Evolutionary conservation across 2,797 vertebrate species (phyloP).

Genomic region (Calcarius lapponicus): DNA sequence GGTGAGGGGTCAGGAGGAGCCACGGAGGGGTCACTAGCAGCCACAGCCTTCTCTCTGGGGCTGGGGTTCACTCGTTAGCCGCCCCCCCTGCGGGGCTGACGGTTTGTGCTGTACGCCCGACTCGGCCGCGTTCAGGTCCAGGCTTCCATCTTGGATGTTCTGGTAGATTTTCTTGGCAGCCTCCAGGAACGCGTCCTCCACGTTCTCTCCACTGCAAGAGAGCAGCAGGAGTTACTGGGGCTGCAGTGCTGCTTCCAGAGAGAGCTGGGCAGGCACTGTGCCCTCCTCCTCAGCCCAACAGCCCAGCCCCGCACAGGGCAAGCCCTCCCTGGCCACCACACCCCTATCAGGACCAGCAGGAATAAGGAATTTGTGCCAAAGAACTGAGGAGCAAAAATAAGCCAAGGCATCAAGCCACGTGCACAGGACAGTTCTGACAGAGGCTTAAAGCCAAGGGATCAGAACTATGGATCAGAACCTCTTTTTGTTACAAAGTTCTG

Average conservation of each 20-base stretch:
- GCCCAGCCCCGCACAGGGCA: background rate
- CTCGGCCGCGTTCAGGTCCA: conserved; percentile 96
- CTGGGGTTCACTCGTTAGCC: conserved; percentile 98
- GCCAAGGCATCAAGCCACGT: accelerated
- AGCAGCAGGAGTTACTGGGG: conserved; percentile 10
- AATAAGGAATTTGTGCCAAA: accelerated
- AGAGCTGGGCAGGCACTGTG: background rate
- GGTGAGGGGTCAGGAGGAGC: conserved; percentile 76
- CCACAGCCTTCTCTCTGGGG: conserved; percentile 98
- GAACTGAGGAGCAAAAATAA: accelerated
- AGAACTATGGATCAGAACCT: accelerated
- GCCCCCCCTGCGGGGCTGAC: conserved; percentile 93
- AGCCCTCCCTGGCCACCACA: background rate
- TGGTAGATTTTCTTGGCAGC: conserved; percentile 99
- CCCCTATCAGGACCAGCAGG: accelerated
- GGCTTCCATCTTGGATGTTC: conserved; percentile 97
- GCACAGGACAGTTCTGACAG: background rate
- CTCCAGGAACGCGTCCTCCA: conserved; percentile 96
- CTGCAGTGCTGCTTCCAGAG: background rate
- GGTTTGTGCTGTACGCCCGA: conserved; percentile 99
- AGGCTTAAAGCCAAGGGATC: background rate
- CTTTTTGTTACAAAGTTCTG: background rate
- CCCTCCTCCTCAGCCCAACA: background rate
- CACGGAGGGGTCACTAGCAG: conserved; percentile 90
- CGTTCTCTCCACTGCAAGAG: conserved; percentile 89